phyloP scores from a whole-genome alignment of 1,140 invertebrate species.

The Melitaea cinxia region DNA sequence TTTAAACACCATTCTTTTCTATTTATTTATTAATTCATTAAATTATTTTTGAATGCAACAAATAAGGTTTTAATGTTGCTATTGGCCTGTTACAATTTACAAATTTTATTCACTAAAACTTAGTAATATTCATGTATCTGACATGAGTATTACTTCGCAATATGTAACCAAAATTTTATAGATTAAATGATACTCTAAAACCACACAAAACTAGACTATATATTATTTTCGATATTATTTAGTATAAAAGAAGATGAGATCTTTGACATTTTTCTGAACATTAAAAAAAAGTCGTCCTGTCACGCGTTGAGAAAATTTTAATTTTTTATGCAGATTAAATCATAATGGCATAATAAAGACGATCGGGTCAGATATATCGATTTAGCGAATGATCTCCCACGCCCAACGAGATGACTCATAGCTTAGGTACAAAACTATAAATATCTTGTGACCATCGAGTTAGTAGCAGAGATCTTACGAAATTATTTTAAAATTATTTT shows the following conservation, averaged over 20 bases:
- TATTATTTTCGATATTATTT: too few relatives aligned
- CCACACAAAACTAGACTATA: too few relatives aligned
- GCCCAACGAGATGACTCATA: constrained; percentile 16
- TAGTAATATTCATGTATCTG: too few relatives aligned
- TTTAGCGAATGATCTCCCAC: constrained; percentile 8
- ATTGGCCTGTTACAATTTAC: too few relatives aligned
- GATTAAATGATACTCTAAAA: too few relatives aligned
- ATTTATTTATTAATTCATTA: not conserved
- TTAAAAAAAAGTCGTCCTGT: not conserved
- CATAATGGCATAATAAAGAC: not conserved
- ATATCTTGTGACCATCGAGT: not conserved
- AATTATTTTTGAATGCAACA: too few relatives aligned
- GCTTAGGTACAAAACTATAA: not conserved
- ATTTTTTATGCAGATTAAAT: constrained; percentile 2
- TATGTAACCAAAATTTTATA: too few relatives aligned
- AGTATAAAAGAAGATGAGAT: too few relatives aligned
- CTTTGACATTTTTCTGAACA: too few relatives aligned
- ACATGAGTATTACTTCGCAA: too few relatives aligned
- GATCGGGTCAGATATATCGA: not conserved
- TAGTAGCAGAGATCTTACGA: not conserved
- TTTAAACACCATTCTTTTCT: not conserved
- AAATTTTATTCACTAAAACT: too few relatives aligned
- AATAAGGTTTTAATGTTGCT: too few relatives aligned
- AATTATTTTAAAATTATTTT: not conserved
- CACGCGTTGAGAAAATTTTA: not conserved